Conservation (phyloP, 2,888 invertebrate species). For the Rhagium mordax region DNA sequence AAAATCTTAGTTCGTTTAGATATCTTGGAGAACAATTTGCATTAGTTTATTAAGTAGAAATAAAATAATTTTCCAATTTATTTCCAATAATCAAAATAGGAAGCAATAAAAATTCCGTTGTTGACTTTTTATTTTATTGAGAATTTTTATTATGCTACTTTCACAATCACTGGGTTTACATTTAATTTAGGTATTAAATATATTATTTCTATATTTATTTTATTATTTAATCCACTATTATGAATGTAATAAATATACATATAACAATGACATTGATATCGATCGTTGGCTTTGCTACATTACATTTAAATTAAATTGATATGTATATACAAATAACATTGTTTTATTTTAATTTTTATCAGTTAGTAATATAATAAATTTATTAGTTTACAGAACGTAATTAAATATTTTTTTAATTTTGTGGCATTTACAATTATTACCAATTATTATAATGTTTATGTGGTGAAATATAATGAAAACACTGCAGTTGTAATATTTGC, state of each 20-base stretch:
- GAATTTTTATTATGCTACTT: background rate
- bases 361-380: slow-evolving; percentile 5
- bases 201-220: background rate
- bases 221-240: background rate
- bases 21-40: too few species aligned
- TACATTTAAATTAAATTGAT: slow-evolving; percentile 6
- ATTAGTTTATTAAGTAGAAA: too few species aligned
- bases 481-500: too few species aligned
- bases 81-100: too few species aligned
- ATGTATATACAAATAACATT: background rate
- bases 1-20: too few species aligned
- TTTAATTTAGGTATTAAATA: background rate
- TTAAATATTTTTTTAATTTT: background rate
- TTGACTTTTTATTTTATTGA: background rate
- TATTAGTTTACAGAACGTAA: background rate
- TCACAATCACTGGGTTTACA: background rate
- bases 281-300: background rate
- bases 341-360: background rate
- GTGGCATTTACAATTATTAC: background rate
- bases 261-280: background rate
- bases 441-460: too few species aligned
- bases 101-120: too few species aligned
- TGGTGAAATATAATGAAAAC: too few species aligned
- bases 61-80: too few species aligned
- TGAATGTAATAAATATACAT: background rate